These are phyloP conservation scores for Hypotaenidia okinawae DNA, from an alignment of 2,797 vertebrate genomes.

Conservation along the genomic window DNA sequence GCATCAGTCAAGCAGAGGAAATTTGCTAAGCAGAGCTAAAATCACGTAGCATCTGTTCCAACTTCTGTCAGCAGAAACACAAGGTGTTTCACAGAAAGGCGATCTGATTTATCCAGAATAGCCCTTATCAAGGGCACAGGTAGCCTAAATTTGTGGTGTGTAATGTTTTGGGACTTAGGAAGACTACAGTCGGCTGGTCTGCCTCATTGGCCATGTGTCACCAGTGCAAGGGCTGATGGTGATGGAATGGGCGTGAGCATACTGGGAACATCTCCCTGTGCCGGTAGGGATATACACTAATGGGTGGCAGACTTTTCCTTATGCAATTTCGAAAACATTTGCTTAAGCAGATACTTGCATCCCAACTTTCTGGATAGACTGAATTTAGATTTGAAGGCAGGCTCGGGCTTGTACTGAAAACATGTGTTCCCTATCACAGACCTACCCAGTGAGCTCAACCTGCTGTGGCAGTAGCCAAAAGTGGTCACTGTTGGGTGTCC, in stretches of 20 bases:
- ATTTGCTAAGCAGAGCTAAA: background rate
- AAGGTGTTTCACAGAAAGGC: background rate
- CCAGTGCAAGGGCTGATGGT: background rate
- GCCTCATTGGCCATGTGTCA: background rate
- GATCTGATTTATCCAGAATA: background rate
- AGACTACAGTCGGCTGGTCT: background rate
- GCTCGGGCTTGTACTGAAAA: background rate
- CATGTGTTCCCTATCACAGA: background rate
- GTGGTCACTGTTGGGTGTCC: background rate
- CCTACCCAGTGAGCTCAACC: background rate
- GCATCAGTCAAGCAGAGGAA: background rate
- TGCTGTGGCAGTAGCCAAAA: background rate
- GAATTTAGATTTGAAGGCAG: background rate
- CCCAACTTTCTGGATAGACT: background rate
- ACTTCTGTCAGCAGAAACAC: background rate
- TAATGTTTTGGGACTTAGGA: background rate
- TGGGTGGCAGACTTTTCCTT: background rate
- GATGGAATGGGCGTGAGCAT: background rate
- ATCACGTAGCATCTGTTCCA: background rate
- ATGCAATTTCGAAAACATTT: background rate
- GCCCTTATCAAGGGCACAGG: background rate
- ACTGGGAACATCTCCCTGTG: background rate
- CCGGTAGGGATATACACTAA: background rate
- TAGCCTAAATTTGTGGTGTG: background rate
- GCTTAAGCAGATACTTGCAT: background rate